These are phyloP conservation scores for Epiblema foenella DNA, from an alignment of 2,888 invertebrate genomes.

Conservation along the genomic window DNA sequence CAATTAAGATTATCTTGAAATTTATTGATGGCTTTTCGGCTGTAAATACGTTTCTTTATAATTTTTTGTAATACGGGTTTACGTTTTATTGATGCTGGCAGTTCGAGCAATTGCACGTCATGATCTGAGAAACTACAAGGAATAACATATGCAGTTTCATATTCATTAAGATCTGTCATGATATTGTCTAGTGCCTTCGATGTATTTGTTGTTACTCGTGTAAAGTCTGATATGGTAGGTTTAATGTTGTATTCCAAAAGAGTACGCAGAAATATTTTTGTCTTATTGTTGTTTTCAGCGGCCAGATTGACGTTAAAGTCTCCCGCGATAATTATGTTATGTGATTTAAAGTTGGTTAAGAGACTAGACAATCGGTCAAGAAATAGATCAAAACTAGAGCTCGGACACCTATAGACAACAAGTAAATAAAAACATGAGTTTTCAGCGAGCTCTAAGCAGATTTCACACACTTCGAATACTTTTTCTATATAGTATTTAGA, in stretches of 20 bases:
- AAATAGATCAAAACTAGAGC: background rate
- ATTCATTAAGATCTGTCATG: too few species aligned
- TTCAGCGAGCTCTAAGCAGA: background rate
- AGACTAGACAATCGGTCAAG: background rate
- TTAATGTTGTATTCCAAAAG: background rate
- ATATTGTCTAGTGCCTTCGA: background rate
- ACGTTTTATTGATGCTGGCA: background rate
- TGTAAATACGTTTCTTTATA: background rate
- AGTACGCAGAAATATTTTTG: background rate
- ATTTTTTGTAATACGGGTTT: background rate
- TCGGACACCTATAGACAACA: background rate
- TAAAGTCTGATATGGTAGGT: background rate
- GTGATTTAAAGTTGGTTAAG: background rate
- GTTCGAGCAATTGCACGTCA: background rate
- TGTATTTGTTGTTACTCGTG: background rate
- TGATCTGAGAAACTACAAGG: background rate
- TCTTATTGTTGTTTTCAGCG: background rate
- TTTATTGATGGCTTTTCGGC: background rate
- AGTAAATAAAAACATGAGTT: background rate
- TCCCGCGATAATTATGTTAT: background rate
- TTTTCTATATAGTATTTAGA: background rate
- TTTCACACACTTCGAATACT: background rate
- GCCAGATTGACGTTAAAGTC: background rate
- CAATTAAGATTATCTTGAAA: too few species aligned
- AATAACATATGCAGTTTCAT: background rate